These are phyloP conservation scores for Sphaerophoria rueppellii DNA, from an alignment of 2,888 invertebrate genomes.

Conservation along the genomic window DNA sequence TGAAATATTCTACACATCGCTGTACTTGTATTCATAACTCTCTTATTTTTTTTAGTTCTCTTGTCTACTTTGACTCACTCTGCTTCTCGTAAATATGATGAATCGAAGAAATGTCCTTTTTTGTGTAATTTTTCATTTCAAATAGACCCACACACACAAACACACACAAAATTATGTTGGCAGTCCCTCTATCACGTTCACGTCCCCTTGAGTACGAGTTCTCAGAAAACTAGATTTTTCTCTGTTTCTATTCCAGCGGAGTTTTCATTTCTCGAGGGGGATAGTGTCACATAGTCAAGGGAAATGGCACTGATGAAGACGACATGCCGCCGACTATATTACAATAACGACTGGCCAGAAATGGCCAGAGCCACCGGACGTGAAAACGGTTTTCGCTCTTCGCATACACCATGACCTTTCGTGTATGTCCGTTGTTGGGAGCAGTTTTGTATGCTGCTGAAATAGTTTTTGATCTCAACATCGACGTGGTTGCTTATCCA, in stretches of 20 bases:
- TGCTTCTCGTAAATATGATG: background rate
- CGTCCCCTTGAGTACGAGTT: background rate
- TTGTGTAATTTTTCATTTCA: constrained; percentile 67
- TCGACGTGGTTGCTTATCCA: background rate
- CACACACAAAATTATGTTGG: background rate
- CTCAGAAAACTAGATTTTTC: constrained; percentile 1
- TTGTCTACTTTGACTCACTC: background rate
- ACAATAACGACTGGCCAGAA: constrained; percentile 8
- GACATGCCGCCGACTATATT: background rate
- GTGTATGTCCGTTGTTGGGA: constrained; percentile 55
- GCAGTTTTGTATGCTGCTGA: constrained; percentile 9
- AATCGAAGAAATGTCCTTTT: constrained; percentile 47
- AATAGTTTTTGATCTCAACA: constrained; percentile 26
- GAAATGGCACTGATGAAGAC: background rate
- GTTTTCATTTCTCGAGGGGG: constrained; percentile 33
- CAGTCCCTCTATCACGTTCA: background rate
- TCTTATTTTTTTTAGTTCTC: constrained; percentile 3
- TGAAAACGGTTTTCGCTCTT: constrained; percentile 61
- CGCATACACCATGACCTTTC: constrained; percentile 65
- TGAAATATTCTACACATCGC: background rate
- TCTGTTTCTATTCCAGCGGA: constrained; percentile 39
- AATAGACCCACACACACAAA: constrained; percentile 22
- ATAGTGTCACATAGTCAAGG: background rate
- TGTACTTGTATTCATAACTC: constrained; percentile 1
- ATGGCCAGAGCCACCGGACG: constrained; percentile 53